Evolutionary conservation across 2,113 vertebrate genomes (phyloP).

Genomic region (Calonectris borealis): DNA sequence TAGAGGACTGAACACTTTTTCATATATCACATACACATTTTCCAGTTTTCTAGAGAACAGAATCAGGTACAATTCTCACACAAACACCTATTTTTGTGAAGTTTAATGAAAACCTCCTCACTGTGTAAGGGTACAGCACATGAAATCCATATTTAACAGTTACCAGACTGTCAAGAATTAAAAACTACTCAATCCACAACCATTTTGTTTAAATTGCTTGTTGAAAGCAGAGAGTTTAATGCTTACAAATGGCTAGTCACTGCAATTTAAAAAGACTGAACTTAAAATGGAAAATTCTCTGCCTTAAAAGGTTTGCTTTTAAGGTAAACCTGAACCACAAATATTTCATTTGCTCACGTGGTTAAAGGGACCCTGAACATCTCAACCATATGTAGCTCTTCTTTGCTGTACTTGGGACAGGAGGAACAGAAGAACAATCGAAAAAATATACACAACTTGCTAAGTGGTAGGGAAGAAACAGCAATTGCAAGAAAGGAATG

Average conservation of each 20-base stretch:
- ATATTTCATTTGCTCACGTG: neutral
- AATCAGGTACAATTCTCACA: neutral
- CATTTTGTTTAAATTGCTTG: neutral
- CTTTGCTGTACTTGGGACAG: neutral
- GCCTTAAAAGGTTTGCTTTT: neutral
- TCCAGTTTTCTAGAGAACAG: neutral
- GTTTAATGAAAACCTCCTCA: neutral
- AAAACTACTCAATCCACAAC: neutral
- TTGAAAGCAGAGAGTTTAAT: neutral
- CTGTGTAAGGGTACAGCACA: neutral
- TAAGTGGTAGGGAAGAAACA: neutral
- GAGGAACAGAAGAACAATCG: neutral
- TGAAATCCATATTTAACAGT: neutral
- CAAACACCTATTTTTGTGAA: neutral
- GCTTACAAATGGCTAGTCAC: neutral
- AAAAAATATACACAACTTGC: neutral
- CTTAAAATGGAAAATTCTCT: neutral
- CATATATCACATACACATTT: neutral
- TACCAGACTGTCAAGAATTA: neutral
- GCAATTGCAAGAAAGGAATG: neutral
- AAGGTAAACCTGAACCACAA: neutral
- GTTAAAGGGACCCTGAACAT: neutral
- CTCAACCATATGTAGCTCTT: neutral
- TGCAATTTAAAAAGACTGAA: neutral
- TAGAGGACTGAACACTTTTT: neutral